Base-by-base conservation (phyloP, 2,113 vertebrate genomes). In the Ochotona curzoniae region DNA sequence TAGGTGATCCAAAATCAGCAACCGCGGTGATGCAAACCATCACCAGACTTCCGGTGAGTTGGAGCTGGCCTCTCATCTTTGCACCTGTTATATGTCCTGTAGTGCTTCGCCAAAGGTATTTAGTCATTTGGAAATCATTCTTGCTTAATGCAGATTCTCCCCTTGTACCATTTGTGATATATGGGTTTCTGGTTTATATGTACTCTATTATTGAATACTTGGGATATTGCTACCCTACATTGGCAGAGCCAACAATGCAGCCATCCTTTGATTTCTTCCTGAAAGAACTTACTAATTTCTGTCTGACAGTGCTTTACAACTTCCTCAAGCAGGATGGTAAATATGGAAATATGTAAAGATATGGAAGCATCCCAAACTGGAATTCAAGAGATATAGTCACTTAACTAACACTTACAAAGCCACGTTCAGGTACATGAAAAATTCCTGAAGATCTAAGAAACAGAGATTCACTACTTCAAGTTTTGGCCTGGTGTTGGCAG, bases 221-320 rank as follows among this genome's bases (percentile, higher is more conserved):
- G 35, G 54, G 49, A 63, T 80, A 82, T 89, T 82, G 81, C 21
- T 64, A 25, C 28, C 63, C 66, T 83, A 63, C 70, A 38, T 15
- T 32, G 71, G 67, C 78, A 90, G 91, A 79, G 80, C 21, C 30
- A 63, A 64, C 32, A 2, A 69, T 49, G 25, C 8, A 75, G 20
- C 32, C 15, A n/a, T 60, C 88, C 15, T 94, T 66, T 54, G 25
- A 87, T 67, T 86, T 85, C n/a, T 70, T 80, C 87, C 67, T 71
- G 47, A n/a, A 87, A 75, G 25, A 78, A 61, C 4, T 3, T 86
- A 80, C n/a, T 88, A 85, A 66, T 89, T 91, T 91, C 87, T 76
- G 84, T 89, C 83, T 83, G 28, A 73, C 89, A 94, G 74, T 69
- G 32, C 90, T 57, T 18, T 82, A 25, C 11, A 2, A 38, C n/a